Evolutionary conservation across 2,888 invertebrate species (phyloP).

Genomic region (Anodontia alba): DNA sequence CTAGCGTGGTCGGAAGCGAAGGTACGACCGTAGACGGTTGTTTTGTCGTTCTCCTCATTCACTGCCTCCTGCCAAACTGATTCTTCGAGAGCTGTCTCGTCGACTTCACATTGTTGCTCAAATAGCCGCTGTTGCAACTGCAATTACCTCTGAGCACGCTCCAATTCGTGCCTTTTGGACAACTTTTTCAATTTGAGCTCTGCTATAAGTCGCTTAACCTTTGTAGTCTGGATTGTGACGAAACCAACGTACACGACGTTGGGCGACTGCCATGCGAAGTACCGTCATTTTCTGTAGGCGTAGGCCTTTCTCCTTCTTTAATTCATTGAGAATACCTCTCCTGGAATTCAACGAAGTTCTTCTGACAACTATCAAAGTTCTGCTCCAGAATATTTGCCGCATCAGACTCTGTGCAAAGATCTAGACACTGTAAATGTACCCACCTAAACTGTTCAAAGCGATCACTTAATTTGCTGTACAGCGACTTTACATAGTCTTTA

Average conservation of each 20-base stretch:
- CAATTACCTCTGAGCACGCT: slow-evolving; percentile 15
- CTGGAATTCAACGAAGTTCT: no score
- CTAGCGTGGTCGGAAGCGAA: background rate
- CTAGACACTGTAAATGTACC: no score
- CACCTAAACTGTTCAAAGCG: no score
- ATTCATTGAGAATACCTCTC: slow-evolving; percentile 23
- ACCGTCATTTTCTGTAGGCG: slow-evolving; percentile 1
- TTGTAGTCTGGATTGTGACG: slow-evolving; percentile 9
- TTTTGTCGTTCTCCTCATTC: background rate
- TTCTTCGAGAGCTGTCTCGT: slow-evolving; percentile 15
- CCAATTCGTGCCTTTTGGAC: slow-evolving; percentile 14
- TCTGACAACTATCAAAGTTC: no score
- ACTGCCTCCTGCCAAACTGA: slow-evolving; percentile 22
- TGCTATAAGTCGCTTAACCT: slow-evolving; percentile 22
- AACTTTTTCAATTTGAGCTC: slow-evolving; percentile 21
- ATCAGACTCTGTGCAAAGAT: no score
- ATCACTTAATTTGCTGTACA: no score
- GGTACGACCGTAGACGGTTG: background rate
- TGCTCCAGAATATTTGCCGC: no score
- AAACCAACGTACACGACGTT: slow-evolving; percentile 11
- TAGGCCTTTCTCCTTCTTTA: background rate
- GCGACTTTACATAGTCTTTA: no score
- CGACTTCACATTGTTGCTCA: slow-evolving; percentile 17
- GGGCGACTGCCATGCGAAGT: background rate
- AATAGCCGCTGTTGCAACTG: slow-evolving; percentile 18